Evolutionary conservation across 2,888 invertebrate species (phyloP), one percentile per base, ranked within the genome.

Genomic region (Strigamia crassipes): DNA sequence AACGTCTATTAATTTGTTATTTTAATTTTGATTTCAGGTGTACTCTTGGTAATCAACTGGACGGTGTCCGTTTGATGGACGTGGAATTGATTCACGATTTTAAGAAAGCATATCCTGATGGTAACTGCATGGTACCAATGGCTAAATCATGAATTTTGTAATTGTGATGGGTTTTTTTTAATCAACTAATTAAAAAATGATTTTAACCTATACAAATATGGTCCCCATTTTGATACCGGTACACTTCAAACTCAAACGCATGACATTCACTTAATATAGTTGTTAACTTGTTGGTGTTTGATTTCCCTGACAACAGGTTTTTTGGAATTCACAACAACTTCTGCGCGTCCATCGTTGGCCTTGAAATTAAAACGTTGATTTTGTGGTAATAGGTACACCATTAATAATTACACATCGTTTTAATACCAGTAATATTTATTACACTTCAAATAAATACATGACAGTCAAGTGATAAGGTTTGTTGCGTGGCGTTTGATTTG

Each of bases 21-120:
- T 9, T 18, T 9, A 79, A 34, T 84, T 84, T 18, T 9, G 79
- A 34, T 84, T 84, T 13, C 84, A 89, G 89, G 89, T 88, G 90
- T 15, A 99, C 99, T 0, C 89, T 99, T 5, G 99, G 98, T 0
- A 99, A 99, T 89, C 99, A 99, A 89, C 92, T 98, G 80, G 97
- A 97, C 86, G 98, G 98, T 0, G 96, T 97, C 0, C 92, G 96
- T 80, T 89, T 99, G 0, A 93, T 97, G 0, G 98, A 99, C 89
- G 95, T 96, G 0, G 95, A 95, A 83, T 89, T 99, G 12, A 95
- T 96, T 82, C 92, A 93, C 82, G 93, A 94, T 81, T 98, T 97
- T 88, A 93, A 94, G 86, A 94, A 94, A 87, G 91, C 95, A 56
- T 99, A 98, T 88, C 98, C 98, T 0, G 96, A 98, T 87, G 97